A percentile compares a stretch with the other conserved stretches of the same genome.
Conservation (phyloP, 2,797 vertebrate genomes). For the Premnoplex brunnescens region DNA sequence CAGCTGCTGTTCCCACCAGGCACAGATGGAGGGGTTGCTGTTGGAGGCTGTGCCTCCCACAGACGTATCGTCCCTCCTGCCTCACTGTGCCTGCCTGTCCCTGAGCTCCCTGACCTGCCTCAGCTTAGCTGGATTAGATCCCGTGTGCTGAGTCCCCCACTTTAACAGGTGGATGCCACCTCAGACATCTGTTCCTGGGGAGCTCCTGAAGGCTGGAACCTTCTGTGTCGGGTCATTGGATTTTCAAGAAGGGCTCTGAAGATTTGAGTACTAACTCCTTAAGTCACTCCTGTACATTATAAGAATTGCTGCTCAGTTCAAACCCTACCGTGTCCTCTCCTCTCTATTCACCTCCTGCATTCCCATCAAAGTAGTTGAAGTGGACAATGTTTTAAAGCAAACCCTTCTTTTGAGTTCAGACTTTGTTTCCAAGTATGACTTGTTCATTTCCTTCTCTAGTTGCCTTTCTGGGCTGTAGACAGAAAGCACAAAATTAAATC, state of each 20-base stretch:
- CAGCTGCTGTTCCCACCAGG: neutral
- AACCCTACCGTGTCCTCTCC: neutral
- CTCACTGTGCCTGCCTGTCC: neutral
- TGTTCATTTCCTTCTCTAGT: neutral
- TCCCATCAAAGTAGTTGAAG: neutral
- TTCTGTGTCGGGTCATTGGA: neutral
- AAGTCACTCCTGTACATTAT: neutral
- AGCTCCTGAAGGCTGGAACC: neutral
- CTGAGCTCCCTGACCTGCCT: neutral
- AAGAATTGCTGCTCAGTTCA: neutral
- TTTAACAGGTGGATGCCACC: neutral
- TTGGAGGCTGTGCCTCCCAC: neutral
- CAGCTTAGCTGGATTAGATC: neutral
- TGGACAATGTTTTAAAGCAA: neutral
- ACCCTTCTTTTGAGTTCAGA: neutral
- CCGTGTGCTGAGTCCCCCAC: neutral
- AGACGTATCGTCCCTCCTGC: neutral
- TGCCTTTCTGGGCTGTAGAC: neutral
- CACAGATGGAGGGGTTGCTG: neutral
- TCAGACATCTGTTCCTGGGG: neutral
- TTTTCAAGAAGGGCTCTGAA: neutral
- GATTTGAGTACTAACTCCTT: slow-evolving; percentile 8
- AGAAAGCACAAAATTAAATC: neutral
- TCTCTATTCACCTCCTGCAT: neutral
- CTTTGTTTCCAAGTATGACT: neutral